A percentile compares a stretch with the other conserved stretches of the same genome.
These are phyloP conservation scores for Girardinus metallicus DNA, from an alignment of 2,797 vertebrate species.

Conservation along the genomic window DNA sequence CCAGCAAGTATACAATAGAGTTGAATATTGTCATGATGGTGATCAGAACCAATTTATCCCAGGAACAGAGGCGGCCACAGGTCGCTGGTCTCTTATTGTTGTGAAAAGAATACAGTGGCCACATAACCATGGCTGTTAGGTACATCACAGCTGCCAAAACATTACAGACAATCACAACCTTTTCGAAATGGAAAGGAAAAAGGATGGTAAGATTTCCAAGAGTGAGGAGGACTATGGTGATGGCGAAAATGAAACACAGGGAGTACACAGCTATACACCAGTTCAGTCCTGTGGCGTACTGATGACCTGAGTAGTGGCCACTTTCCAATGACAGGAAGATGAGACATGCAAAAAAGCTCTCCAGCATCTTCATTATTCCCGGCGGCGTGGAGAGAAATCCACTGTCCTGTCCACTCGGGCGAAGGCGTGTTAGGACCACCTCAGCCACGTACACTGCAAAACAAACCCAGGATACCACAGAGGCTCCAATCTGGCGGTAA, in stretches of 20 bases:
- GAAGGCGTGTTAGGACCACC: conserved; percentile 78
- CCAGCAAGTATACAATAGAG: conserved; percentile 82
- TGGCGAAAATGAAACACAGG: conserved; percentile 86
- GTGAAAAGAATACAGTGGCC: conserved; percentile 84
- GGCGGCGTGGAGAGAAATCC: conserved; percentile 87
- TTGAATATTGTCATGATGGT: conserved; percentile 86
- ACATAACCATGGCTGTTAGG: conserved; percentile 80
- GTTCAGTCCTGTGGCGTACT: conserved; percentile 43
- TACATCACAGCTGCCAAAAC: conserved; percentile 83
- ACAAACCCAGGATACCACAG: conserved; percentile 80
- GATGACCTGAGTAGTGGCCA: fast-evolving
- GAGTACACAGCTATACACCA: conserved; percentile 89
- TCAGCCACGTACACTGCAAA: conserved; percentile 77
- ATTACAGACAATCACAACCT: conserved; percentile 78
- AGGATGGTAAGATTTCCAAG: conserved; percentile 69
- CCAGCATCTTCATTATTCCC: conserved; percentile 89
- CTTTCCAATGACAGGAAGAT: conserved; percentile 82
- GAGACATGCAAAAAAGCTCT: conserved; percentile 86
- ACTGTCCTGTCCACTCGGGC: conserved; percentile 77
- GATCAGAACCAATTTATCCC: conserved; percentile 81
- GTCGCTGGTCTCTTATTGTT: fast-evolving
- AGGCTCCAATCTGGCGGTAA: conserved; percentile 74
- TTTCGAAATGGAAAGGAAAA: conserved; percentile 80
- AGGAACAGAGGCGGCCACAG: conserved; percentile 12
- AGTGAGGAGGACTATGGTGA: conserved; percentile 84